phyloP scores from a whole-genome alignment of 2,888 invertebrate species.

The Seira sanloemensis region DNA sequence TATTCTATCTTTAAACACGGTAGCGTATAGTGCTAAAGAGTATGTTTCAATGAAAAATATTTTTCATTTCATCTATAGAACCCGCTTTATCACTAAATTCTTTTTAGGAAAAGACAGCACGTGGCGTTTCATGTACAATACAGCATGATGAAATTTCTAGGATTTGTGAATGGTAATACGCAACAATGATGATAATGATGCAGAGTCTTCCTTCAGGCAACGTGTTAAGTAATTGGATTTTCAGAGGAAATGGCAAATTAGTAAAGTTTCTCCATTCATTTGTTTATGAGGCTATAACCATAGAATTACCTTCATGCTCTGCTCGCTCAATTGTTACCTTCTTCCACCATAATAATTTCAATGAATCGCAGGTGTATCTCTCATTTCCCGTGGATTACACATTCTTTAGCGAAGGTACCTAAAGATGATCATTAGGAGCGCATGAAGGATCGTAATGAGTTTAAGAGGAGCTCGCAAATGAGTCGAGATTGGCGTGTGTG shows the following conservation, averaged over 20 bases:
- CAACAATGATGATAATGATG: too few species aligned
- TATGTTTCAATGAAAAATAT: too few species aligned
- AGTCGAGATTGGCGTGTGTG: too few species aligned
- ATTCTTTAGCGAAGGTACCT: background rate
- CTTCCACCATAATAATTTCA: background rate
- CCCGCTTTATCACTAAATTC: background rate
- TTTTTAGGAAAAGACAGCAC: background rate
- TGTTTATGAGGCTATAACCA: too few species aligned
- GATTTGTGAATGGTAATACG: background rate
- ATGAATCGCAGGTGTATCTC: too few species aligned
- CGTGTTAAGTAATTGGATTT: background rate
- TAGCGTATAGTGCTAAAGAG: too few species aligned
- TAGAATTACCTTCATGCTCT: background rate
- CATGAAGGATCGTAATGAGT: too few species aligned
- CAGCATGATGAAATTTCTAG: background rate
- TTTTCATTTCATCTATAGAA: too few species aligned
- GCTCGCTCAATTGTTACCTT: background rate
- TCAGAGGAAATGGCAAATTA: too few species aligned
- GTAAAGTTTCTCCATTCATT: constrained; percentile 13
- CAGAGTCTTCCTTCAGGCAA: background rate
- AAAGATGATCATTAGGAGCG: too few species aligned
- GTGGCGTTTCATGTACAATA: background rate
- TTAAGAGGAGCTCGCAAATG: too few species aligned
- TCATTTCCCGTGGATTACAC: background rate
- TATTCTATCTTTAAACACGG: too few species aligned